Evolutionary conservation across 2,888 invertebrate genomes (phyloP).

Genomic region (Plemyria rubiginata): DNA sequence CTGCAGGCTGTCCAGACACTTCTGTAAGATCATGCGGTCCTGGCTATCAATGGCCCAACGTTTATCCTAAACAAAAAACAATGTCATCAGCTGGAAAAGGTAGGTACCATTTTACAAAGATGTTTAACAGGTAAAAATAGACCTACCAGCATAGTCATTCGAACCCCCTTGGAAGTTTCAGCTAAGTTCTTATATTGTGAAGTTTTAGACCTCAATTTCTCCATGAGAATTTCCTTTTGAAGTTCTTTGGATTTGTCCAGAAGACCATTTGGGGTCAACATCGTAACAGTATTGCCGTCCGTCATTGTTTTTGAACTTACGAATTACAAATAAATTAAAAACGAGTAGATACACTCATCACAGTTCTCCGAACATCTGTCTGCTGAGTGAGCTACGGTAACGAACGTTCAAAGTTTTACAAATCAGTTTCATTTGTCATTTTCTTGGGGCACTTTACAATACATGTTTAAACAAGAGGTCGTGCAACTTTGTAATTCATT

Average conservation of each 20-base stretch:
- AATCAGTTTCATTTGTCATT: background rate
- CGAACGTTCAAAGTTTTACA: background rate
- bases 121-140: background rate
- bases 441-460: background rate
- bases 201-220: constrained; percentile 93
- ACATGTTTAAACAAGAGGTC: background rate
- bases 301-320: constrained; percentile 57
- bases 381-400: background rate
- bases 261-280: constrained; percentile 65
- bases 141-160: constrained; percentile 93
- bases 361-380: constrained; percentile 57
- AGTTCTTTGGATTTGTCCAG: constrained; percentile 79
- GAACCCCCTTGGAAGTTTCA: constrained; percentile 94
- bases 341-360: constrained; percentile 40
- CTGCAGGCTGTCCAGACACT: constrained; percentile 95
- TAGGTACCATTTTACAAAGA: background rate
- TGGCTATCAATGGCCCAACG: constrained; percentile 93
- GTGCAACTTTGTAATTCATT: too few relatives aligned
- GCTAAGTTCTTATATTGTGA: constrained; percentile 92
- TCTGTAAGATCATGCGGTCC: constrained; percentile 94
- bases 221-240: constrained; percentile 95
- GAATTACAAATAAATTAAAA: constrained; percentile 47
- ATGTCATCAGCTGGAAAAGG: background rate
- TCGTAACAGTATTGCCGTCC: constrained; percentile 64
- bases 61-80: constrained; percentile 88